Evolutionary conservation across 2,797 vertebrate genomes (phyloP).

Genomic region (Phataginus tricuspis): DNA sequence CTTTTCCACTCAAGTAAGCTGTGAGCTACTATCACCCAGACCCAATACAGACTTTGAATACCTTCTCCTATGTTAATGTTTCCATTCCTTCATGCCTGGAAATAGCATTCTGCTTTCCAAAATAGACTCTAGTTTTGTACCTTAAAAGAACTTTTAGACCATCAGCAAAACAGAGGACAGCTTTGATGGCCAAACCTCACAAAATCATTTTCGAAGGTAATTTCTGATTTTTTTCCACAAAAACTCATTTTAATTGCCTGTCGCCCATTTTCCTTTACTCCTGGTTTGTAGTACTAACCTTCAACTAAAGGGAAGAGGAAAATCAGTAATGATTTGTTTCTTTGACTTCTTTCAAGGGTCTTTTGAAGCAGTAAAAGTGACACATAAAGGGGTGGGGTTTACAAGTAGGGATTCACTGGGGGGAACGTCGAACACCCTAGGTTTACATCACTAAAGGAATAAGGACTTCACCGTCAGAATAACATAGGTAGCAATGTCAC

Average conservation of each 20-base stretch:
- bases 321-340: neutral
- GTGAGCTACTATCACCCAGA: neutral
- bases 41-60: neutral
- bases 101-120: constrained; percentile 67
- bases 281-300: constrained; percentile 44
- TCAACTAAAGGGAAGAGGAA: constrained; percentile 49
- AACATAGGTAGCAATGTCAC: neutral
- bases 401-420: neutral
- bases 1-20: neutral
- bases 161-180: constrained; percentile 56
- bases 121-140: constrained; percentile 44
- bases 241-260: constrained; percentile 22
- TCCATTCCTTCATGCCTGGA: constrained; percentile 69
- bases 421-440: neutral
- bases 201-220: constrained; percentile 29
- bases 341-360: neutral
- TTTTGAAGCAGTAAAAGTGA: neutral
- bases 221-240: neutral
- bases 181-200: constrained; percentile 28
- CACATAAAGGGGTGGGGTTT: neutral
- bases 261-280: constrained; percentile 18
- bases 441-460: neutral
- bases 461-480: neutral
- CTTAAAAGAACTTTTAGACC: constrained; percentile 67
- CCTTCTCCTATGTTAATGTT: constrained; percentile 48